phyloP scores from a whole-genome alignment of 92 coral and sea anemone species.

The Desmophyllum pertusum region DNA sequence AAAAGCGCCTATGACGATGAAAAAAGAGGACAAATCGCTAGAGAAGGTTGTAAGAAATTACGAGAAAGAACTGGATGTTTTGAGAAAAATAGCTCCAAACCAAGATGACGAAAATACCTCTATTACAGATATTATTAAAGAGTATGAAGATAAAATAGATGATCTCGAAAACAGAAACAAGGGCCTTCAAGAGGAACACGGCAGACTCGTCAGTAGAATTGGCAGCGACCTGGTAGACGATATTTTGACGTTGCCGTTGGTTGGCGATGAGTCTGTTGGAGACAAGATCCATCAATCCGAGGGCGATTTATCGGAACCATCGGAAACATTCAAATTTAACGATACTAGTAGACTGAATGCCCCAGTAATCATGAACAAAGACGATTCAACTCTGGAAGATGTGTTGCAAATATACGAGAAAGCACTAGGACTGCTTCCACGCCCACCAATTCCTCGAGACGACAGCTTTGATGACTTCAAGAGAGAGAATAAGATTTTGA shows the following conservation, averaged over 20 bases:
- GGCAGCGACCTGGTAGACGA: slow-evolving; percentile 27
- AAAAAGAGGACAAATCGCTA: slow-evolving; percentile 46
- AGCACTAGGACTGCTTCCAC: slow-evolving; percentile 38
- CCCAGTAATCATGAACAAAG: slow-evolving; percentile 44
- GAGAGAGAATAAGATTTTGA: slow-evolving; percentile 19
- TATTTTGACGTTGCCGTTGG: not conserved
- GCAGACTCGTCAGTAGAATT: slow-evolving; percentile 28
- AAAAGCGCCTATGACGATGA: slow-evolving; percentile 22
- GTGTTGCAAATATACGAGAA: slow-evolving; percentile 57
- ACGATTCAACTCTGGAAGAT: slow-evolving; percentile 57
- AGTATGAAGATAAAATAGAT: slow-evolving; percentile 26
- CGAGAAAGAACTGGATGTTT: slow-evolving; percentile 49
- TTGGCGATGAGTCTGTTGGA: not conserved
- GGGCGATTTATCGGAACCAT: not conserved
- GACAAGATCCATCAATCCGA: not conserved
- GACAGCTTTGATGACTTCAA: not conserved
- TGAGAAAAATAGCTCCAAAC: slow-evolving; percentile 23
- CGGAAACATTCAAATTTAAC: not conserved
- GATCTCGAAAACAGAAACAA: slow-evolving; percentile 38
- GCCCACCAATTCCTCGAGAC: not conserved
- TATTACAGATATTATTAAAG: slow-evolving; percentile 3
- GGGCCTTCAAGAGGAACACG: slow-evolving; percentile 18
- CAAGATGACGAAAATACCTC: not conserved
- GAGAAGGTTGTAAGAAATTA: slow-evolving; percentile 53
- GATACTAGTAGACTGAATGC: slow-evolving; percentile 11